Percentiles rank a stretch among this genome's conserved stretches.
Evolutionary conservation across 2,888 invertebrate species (phyloP).

Genomic region (Apotomis betuletana): DNA sequence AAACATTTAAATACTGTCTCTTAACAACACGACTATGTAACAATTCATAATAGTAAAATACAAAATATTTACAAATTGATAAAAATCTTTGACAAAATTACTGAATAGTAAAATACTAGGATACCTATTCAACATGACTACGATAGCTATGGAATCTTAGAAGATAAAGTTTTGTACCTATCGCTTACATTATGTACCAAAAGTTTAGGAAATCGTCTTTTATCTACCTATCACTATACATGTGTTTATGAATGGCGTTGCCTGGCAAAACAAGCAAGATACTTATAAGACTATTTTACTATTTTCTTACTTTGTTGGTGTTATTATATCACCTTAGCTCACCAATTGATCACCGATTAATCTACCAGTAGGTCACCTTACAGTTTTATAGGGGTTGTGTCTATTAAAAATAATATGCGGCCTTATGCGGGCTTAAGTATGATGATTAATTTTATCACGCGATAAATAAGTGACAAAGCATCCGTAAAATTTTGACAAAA

Average conservation of each 20-base stretch:
- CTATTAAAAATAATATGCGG: too few relatives aligned
- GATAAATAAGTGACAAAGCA: too few relatives aligned
- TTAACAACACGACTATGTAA: conserved; percentile 34
- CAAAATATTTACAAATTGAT: conserved; percentile 42
- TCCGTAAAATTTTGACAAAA: too few relatives aligned
- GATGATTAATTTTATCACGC: too few relatives aligned
- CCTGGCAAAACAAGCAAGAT: conserved; percentile 9
- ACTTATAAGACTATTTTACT: not conserved
- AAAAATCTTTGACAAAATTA: conserved; percentile 37
- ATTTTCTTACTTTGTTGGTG: not conserved
- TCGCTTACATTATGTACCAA: conserved; percentile 37
- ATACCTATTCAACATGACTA: conserved; percentile 33
- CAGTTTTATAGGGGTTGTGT: too few relatives aligned
- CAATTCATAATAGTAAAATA: conserved; percentile 38
- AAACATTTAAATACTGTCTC: conserved; percentile 13
- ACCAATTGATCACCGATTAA: not conserved
- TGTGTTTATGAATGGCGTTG: conserved; percentile 3
- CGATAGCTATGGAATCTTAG: conserved; percentile 31
- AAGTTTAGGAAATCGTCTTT: conserved; percentile 26
- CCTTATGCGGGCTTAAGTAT: too few relatives aligned
- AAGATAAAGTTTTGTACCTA: conserved; percentile 35
- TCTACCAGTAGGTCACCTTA: too few relatives aligned
- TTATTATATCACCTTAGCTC: too few relatives aligned
- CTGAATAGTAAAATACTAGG: conserved; percentile 35
- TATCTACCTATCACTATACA: conserved; percentile 23